Conservation (phyloP, 2,888 invertebrate genomes). For the Linyphia triangularis region DNA sequence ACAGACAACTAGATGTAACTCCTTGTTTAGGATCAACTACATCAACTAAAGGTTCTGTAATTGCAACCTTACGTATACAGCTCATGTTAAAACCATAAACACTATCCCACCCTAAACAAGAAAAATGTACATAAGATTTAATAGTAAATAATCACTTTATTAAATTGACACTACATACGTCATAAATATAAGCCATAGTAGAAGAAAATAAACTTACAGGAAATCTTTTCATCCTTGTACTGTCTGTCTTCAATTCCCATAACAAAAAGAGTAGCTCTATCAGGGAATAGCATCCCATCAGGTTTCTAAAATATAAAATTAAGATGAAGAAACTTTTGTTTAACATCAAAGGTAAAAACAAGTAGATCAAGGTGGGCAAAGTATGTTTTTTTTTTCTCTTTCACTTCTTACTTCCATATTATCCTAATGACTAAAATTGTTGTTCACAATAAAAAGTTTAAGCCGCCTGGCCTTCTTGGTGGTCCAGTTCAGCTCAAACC, state of each 20-base stretch:
- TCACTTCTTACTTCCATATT: too few relatives aligned
- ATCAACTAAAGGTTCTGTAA: conserved; percentile 98
- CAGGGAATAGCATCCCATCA: conserved; percentile 95
- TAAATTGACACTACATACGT: not conserved
- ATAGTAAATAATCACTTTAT: not conserved
- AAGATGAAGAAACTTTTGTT: not conserved
- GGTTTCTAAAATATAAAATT: conserved; percentile 82
- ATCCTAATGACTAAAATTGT: too few relatives aligned
- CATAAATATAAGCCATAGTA: not conserved
- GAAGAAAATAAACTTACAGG: conserved; percentile 84
- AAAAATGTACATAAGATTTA: not conserved
- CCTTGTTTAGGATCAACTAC: conserved; percentile 99
- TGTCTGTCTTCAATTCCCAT: conserved; percentile 92
- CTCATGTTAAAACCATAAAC: conserved; percentile 99
- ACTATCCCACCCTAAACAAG: conserved; percentile 93
- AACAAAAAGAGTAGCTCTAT: conserved; percentile 94
- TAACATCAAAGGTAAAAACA: not conserved
- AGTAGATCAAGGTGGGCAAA: not conserved
- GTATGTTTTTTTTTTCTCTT: too few relatives aligned
- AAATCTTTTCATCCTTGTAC: conserved; percentile 99
- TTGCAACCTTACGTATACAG: conserved; percentile 97
- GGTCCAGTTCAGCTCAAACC: too few relatives aligned
- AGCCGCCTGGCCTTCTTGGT: too few relatives aligned
- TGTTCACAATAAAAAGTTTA: too few relatives aligned
- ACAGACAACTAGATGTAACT: conserved; percentile 94